Evolutionary conservation across 2,888 invertebrate genomes (phyloP), one percentile per base, ranked within the genome.

Genomic region (Parnassius glacialis): DNA sequence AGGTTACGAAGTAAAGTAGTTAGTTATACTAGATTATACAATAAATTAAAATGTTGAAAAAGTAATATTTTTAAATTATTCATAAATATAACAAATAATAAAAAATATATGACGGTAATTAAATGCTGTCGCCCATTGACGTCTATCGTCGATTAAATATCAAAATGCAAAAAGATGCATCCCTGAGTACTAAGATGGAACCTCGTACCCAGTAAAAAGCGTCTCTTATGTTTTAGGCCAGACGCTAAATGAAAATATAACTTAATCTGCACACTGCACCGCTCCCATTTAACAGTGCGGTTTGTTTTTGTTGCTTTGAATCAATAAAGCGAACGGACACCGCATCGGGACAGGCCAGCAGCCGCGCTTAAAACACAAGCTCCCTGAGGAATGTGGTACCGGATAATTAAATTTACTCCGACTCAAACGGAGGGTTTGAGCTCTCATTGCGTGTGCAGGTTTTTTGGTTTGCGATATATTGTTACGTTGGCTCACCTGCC

Each of bases 261-360:
- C 67, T 72, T 70, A 70, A 72, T 74, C 70, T 63, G 67, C 65
- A 54, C 52, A 59, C 64, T 62, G 67, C 65, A 58, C 65, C 66
- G 65, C 65, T 56, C 64, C 66, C 71, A 66, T 69, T 69, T 68
- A 72, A 64, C 64, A 59, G 59, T 64, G 57, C 67, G 55, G 61
- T 69, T 67, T 70, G 70, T 69, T 70, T 70, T 71, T 68, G 67
- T 68, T 70, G 62, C 64, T 60, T 47, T 52, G 66, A 70, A 73
- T 71, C 72, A 69, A 72, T 73, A 69, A 54, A 48, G 50, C 57
- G 57, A 34, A 9, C 13, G 52, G 13, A 3, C 13, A 13, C 48
- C 48, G 48, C 48, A 48, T 48, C 48, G 48, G 56, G 44, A 34
- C 12, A 42, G 42, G 2, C 12, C 60, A 25, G 54, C 50, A 20